phyloP scores from a whole-genome alignment of 2,888 invertebrate species.

The Alsophila aescularia region DNA sequence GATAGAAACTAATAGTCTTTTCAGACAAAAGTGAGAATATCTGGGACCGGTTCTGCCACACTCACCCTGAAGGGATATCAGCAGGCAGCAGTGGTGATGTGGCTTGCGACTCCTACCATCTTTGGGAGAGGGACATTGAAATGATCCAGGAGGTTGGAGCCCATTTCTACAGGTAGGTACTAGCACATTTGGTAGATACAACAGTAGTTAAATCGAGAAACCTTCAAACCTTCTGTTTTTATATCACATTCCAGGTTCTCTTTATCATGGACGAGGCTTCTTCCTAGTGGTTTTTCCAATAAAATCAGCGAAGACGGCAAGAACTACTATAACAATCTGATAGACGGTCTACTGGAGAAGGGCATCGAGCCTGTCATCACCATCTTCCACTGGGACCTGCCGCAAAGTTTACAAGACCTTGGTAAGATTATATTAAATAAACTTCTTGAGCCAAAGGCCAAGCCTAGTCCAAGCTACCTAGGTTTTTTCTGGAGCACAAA shows the following conservation, averaged over 20 bases:
- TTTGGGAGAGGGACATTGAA: slow-evolving; percentile 78
- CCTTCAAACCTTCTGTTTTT: too few species aligned
- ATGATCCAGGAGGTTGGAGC: slow-evolving; percentile 64
- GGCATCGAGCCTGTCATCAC: slow-evolving; percentile 82
- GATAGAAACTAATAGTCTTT: not conserved
- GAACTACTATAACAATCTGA: slow-evolving; percentile 78
- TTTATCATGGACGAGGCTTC: slow-evolving; percentile 84
- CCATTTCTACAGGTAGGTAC: slow-evolving; percentile 50
- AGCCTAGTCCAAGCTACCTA: too few species aligned
- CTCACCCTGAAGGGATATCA: slow-evolving; percentile 21
- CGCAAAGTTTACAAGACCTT: slow-evolving; percentile 59
- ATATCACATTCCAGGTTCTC: slow-evolving; percentile 71
- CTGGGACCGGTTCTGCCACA: slow-evolving; percentile 62
- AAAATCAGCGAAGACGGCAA: slow-evolving; percentile 73
- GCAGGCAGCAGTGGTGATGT: slow-evolving; percentile 75
- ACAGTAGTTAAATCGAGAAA: too few species aligned
- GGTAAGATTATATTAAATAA: slow-evolving; percentile 40
- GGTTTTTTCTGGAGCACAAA: too few species aligned
- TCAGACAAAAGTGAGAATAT: slow-evolving; percentile 79
- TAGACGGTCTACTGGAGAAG: slow-evolving; percentile 72
- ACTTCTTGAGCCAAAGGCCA: not conserved
- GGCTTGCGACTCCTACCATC: slow-evolving; percentile 82
- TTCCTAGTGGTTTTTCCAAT: slow-evolving; percentile 58
- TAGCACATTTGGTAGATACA: too few species aligned
- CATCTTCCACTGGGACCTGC: slow-evolving; percentile 74